A percentile compares a stretch with the other conserved stretches of the same genome.
phyloP scores from a whole-genome alignment of 2,888 invertebrate species.

The Euplagia quadripunctaria region DNA sequence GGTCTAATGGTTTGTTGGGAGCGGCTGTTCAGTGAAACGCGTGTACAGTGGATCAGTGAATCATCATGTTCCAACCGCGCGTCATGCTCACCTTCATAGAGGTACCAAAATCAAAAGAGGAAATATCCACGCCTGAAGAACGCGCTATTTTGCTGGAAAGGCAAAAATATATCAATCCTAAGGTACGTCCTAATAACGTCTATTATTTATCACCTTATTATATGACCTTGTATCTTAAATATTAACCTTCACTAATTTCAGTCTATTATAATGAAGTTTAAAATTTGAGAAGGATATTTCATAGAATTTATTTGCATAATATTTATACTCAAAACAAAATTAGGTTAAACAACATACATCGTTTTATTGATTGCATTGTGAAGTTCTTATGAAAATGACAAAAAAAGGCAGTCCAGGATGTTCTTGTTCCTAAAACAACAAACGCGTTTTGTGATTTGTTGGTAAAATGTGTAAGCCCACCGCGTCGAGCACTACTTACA shows the following conservation, averaged over 20 bases:
- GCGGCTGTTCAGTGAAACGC: conserved; percentile 41
- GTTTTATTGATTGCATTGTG: conserved; percentile 45
- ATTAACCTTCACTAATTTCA: not conserved
- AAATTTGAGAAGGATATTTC: too few species aligned
- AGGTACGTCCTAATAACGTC: conserved; percentile 15
- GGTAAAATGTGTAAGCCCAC: conserved; percentile 73
- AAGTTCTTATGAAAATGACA: conserved; percentile 37
- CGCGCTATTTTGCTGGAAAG: conserved; percentile 34
- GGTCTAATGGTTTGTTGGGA: conserved; percentile 47
- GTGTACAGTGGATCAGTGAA: conserved; percentile 14
- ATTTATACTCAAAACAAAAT: not conserved
- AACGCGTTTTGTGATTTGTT: conserved; percentile 30
- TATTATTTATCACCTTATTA: not conserved
- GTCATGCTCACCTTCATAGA: conserved; percentile 51
- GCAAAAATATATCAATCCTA: not conserved
- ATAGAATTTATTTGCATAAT: conserved; percentile 24
- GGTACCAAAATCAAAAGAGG: conserved; percentile 37
- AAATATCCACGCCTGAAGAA: conserved; percentile 32
- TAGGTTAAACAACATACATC: not conserved
- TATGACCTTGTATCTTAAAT: not conserved
- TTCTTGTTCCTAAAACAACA: conserved; percentile 69
- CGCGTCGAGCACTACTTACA: conserved; percentile 63
- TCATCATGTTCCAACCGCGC: conserved; percentile 54
- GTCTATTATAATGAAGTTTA: not conserved
- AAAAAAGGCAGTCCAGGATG: conserved; percentile 71